phyloP scores from a whole-genome alignment of 2,113 vertebrate species.

The Sceloporus undulatus region DNA sequence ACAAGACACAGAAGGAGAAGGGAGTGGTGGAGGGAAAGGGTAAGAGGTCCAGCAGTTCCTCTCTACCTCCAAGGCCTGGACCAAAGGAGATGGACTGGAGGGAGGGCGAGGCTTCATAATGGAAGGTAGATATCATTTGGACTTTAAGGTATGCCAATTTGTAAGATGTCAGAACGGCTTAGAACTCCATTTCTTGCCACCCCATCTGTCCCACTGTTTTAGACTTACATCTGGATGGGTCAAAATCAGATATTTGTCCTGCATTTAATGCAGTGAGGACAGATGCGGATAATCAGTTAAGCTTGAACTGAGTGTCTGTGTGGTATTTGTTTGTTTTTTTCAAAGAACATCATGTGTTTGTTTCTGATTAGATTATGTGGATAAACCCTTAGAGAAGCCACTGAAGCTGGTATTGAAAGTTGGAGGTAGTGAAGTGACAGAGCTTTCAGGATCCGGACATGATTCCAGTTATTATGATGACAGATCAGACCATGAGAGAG shows the following conservation, averaged over 20 bases:
- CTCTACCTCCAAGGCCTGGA: too few species aligned
- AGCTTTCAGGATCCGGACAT: conserved; percentile 94
- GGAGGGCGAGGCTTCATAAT: too few species aligned
- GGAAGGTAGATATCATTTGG: not conserved
- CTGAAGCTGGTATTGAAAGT: conserved; percentile 97
- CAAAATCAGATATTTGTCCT: not conserved
- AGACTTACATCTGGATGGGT: not conserved
- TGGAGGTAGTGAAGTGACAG: conserved; percentile 95
- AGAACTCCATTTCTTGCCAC: not conserved
- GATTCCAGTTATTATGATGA: conserved; percentile 98
- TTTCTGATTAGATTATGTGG: conserved; percentile 84
- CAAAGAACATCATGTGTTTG: not conserved
- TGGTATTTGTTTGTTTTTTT: not conserved
- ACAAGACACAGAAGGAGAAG: too few species aligned
- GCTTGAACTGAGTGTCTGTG: not conserved
- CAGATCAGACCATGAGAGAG: conserved; percentile 93
- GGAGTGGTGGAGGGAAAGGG: too few species aligned
- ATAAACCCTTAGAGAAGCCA: conserved; percentile 93
- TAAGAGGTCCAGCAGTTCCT: too few species aligned
- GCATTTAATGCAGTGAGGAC: not conserved
- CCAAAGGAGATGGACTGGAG: too few species aligned
- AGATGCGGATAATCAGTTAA: not conserved
- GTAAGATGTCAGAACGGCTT: too few species aligned
- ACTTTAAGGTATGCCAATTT: not conserved
- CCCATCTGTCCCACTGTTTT: not conserved